Evolutionary conservation across 2,113 vertebrate genomes (phyloP), one percentile per base, ranked within the genome.

Genomic region (Plecturocebus donacophilus): DNA sequence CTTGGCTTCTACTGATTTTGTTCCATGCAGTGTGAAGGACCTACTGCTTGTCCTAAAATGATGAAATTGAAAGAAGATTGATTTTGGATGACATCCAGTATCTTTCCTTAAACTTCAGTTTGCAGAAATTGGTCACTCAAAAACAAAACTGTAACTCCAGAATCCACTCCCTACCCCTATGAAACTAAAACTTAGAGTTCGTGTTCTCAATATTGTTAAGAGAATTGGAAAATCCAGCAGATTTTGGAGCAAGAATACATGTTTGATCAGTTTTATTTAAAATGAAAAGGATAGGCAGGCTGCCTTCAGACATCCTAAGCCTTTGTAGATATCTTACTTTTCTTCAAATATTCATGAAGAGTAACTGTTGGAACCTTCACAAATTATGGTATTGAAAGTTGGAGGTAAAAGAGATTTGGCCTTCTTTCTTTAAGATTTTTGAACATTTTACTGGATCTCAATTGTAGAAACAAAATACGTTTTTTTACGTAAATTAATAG

Each of bases 31-130:
- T 96, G 97, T 98, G 97, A 98, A 96, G 96, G 97, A 98, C 97
- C 98, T 98, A 93, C 97, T 98, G 98, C 98, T 98, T 98, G 97
- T 98, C 97, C 98, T 96, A 73, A 98, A 98, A 98, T 97, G 98
- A 98, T 95, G 97, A 98, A 98, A 98, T 98, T 11, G 89, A 98
- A 98, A 98, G 97, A 97, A 98, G 97, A 98, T 98, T 99, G 98
- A 97, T 98, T 93, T 98, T 99, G 98, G 98, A 98, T 97, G 70
- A 95, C 45, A 94, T 98, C 98, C 98, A 98, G 96, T 97, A 66
- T 98, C 96, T 97, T 98, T 97, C 95, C 94, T 98, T 97, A 97
- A 98, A 98, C 85, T 96, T 88, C 8, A 73, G 86, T 97, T 98
- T 98, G 96, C 91, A 97, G 90, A 98, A 95, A 91, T 80, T 95